Base-by-base conservation (phyloP, 2,888 invertebrate species). In the Acheta domesticus region DNA sequence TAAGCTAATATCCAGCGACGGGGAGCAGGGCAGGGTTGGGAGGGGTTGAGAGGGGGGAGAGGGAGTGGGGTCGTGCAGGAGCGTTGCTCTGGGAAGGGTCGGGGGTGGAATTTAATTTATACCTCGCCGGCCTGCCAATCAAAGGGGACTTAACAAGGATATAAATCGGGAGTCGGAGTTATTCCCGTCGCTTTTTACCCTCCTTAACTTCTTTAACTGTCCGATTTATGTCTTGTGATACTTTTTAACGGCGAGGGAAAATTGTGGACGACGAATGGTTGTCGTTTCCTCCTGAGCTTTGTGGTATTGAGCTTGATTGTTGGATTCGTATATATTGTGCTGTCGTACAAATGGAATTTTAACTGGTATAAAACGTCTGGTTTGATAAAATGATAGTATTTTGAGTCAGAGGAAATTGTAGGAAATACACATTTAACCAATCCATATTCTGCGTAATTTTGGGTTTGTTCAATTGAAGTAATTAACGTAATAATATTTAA, bases 101-200 rank as follows among this genome's bases (percentile, higher is more conserved):
- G 36, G n/a, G 62, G n/a, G 62, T 19, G 62, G 62, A 62, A 62
- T 62, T 62, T 62, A 62, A 62, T 62, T 62, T 62, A 62, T 62
- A 62, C 62, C n/a, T 62, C 62, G 16, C n/a, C 16, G 62, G 16
- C n/a, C 62, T 62, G 62, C 62, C 62, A 62, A 62, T 62, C 62
- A 62, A 62, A 62, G 62, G n/a, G 62, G 62, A n/a, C 62, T 62
- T 62, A 62, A 62, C 62, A 62, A 62, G 62, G 62, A 62, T 62
- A 62, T 62, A 62, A 62, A 62, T 62, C 62, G n/a, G 62, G 62
- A 62, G 62, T 16, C 14, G 62, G 62, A 62, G 62, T 62, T 62
- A 62, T 62, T 62, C 62, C 62, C 62, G 62, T n/a, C 62, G 62
- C 16, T 62, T n/a, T 62, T 14, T 62, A 62, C n/a, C 62, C 62